phyloP scores from a whole-genome alignment of 2,888 invertebrate species.

The Dastarcus helophoroides region DNA sequence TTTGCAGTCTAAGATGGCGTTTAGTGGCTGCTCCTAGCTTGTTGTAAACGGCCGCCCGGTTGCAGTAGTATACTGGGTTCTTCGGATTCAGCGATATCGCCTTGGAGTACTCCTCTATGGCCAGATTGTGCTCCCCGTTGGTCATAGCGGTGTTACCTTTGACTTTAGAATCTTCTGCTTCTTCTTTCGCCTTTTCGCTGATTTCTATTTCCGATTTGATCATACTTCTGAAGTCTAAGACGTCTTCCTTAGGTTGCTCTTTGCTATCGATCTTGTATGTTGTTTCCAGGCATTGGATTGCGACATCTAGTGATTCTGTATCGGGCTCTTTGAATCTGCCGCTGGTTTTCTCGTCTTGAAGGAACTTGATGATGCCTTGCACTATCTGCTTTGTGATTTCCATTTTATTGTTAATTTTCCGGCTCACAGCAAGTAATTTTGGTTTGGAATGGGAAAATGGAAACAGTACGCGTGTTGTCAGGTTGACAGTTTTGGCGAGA shows the following conservation, averaged over 20 bases:
- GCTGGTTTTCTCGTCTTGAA: slow-evolving; percentile 18
- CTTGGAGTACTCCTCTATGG: slow-evolving; percentile 35
- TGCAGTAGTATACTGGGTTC: slow-evolving; percentile 91
- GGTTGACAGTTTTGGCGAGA: too few relatives aligned
- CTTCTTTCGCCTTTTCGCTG: slow-evolving; percentile 41
- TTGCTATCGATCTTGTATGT: slow-evolving; percentile 56
- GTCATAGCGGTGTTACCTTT: slow-evolving; percentile 37
- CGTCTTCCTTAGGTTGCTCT: not conserved
- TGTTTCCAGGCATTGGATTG: slow-evolving; percentile 82
- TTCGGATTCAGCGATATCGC: slow-evolving; percentile 76
- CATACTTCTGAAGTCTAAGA: slow-evolving; percentile 4
- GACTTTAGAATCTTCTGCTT: slow-evolving; percentile 77
- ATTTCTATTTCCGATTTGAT: slow-evolving; percentile 2
- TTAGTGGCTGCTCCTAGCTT: slow-evolving; percentile 70
- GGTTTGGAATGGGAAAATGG: too few relatives aligned
- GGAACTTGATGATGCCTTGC: slow-evolving; percentile 21
- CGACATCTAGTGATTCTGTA: slow-evolving; percentile 74
- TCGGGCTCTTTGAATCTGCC: slow-evolving; percentile 19
- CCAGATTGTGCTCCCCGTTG: slow-evolving; percentile 13
- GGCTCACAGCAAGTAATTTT: too few relatives aligned
- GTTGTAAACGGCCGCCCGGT: slow-evolving; percentile 88
- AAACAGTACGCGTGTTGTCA: too few relatives aligned
- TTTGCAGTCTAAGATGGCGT: slow-evolving; percentile 80
- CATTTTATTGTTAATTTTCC: not conserved
- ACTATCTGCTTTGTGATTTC: slow-evolving; percentile 13